Evolutionary conservation across 2,113 vertebrate genomes (phyloP).

Genomic region (Hemiprocne comata): DNA sequence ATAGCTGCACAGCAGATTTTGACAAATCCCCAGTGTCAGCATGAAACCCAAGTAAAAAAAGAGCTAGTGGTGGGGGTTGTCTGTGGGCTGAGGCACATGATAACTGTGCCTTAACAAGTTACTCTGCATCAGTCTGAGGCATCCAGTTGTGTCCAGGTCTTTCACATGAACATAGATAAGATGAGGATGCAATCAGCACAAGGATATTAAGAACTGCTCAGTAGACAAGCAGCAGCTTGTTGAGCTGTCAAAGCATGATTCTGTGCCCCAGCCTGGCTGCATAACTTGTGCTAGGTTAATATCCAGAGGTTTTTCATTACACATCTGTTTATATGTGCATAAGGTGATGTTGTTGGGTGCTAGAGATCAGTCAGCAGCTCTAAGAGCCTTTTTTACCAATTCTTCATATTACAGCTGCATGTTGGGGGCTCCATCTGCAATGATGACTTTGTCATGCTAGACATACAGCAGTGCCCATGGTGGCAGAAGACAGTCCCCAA

Average conservation of each 20-base stretch:
- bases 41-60: neutral
- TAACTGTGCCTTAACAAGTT: neutral
- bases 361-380: neutral
- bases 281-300: neutral
- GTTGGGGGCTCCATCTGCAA: neutral
- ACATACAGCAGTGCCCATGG: neutral
- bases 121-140: neutral
- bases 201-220: neutral
- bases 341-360: neutral
- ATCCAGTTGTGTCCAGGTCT: neutral
- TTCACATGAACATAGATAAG: neutral
- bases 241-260: neutral
- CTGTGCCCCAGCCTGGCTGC: neutral
- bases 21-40: conserved; percentile 7
- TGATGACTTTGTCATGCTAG: neutral
- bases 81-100: neutral
- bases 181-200: neutral
- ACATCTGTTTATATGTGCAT: neutral
- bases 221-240: neutral
- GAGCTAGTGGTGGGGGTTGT: neutral
- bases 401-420: neutral
- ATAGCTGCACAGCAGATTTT: neutral
- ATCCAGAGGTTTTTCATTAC: neutral
- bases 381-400: neutral
- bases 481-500: neutral